Conservation (phyloP, 1,140 invertebrate genomes). For the Drosophila micromelanica region DNA sequence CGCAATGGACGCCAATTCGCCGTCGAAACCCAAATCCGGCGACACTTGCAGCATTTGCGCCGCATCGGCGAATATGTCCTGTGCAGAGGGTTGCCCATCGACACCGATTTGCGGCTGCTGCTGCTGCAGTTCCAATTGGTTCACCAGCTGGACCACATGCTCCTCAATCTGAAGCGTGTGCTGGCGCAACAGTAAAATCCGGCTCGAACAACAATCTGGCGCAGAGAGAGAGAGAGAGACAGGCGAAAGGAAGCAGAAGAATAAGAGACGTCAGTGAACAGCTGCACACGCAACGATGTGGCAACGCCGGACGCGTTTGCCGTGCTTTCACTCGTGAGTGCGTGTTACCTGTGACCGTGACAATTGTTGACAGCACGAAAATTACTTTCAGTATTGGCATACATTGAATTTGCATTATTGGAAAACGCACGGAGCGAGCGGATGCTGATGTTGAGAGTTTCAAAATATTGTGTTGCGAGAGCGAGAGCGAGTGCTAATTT, state of each 20-base stretch:
- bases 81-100: conserved; percentile 12
- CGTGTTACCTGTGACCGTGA: conserved; percentile 76
- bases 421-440: conserved; percentile 46
- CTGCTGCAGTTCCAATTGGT: conserved; percentile 62
- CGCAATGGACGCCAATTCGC: conserved; percentile 37
- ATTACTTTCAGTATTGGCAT: conserved; percentile 77
- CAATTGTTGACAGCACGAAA: conserved; percentile 84
- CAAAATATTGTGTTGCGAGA: neutral
- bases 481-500: too few relatives aligned
- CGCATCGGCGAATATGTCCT: conserved; percentile 14
- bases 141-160: conserved; percentile 70
- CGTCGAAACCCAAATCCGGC: conserved; percentile 7
- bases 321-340: conserved; percentile 27
- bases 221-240: neutral
- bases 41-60: conserved; percentile 15
- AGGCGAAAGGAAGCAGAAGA: neutral
- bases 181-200: conserved; percentile 80
- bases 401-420: conserved; percentile 74
- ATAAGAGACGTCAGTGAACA: conserved; percentile 17
- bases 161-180: conserved; percentile 78
- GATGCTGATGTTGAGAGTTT: neutral
- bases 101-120: conserved; percentile 47
- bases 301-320: conserved; percentile 25
- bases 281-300: conserved; percentile 30
- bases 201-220: conserved; percentile 84